Conservation (phyloP, 2,797 vertebrate species). For the Oreonectes daqikongensis region DNA sequence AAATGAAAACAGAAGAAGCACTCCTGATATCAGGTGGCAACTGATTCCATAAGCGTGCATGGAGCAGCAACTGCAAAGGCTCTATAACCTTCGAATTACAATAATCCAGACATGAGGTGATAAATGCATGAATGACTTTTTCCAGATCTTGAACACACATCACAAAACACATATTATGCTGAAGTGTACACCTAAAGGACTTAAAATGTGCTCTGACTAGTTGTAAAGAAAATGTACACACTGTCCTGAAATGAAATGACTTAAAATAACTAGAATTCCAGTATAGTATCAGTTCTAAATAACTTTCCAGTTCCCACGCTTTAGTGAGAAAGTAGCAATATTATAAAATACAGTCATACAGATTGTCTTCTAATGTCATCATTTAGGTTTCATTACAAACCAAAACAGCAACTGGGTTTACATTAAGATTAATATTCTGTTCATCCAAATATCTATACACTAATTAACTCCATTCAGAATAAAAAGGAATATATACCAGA, state of each 20-base stretch:
- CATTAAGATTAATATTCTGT: not conserved
- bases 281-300: slow-evolving; percentile 6
- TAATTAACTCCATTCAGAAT: too few relatives aligned
- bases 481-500: not conserved
- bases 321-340: not conserved
- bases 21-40: too few relatives aligned
- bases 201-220: not conserved
- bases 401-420: not conserved
- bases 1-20: too few relatives aligned
- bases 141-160: too few relatives aligned
- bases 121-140: too few relatives aligned
- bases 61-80: too few relatives aligned
- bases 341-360: not conserved
- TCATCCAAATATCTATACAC: too few relatives aligned
- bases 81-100: too few relatives aligned
- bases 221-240: slow-evolving; percentile 21
- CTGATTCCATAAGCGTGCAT: too few relatives aligned
- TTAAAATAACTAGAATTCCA: not conserved
- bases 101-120: too few relatives aligned
- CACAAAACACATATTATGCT: not conserved
- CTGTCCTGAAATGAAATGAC: not conserved
- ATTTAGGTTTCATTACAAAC: not conserved
- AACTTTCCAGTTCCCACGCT: not conserved
- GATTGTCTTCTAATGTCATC: not conserved
- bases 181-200: not conserved